These are phyloP conservation scores for Triops cancriformis DNA, from an alignment of 1,140 invertebrate genomes.

Conservation along the genomic window DNA sequence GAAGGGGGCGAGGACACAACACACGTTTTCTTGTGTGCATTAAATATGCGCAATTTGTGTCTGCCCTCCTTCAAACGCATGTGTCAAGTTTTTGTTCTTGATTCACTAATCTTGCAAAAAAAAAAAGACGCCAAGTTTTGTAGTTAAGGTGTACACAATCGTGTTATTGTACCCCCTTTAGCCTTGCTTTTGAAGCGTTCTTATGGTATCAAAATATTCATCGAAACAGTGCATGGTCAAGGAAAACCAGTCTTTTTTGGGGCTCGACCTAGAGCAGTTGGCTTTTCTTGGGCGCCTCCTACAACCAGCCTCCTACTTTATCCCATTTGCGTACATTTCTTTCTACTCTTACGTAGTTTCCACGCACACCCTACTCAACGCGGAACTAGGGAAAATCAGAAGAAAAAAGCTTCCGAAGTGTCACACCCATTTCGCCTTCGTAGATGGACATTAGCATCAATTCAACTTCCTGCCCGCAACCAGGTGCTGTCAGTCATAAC, in stretches of 20 bases:
- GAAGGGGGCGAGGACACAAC: not conserved
- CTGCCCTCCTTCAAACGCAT: not conserved
- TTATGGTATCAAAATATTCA: slow-evolving; percentile 4
- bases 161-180: not conserved
- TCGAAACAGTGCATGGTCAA: not conserved
- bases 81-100: not conserved
- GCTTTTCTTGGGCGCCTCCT: not conserved
- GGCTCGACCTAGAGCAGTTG: not conserved
- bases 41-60: not conserved
- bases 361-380: too few relatives aligned
- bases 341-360: too few relatives aligned
- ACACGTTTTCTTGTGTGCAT: not conserved
- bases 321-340: not conserved
- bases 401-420: too few relatives aligned
- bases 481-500: too few relatives aligned
- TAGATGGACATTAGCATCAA: too few relatives aligned
- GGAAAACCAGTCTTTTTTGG: not conserved
- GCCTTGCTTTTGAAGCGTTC: not conserved
- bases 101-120: not conserved
- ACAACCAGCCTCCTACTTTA: not conserved
- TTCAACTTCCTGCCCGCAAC: too few relatives aligned
- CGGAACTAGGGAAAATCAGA: too few relatives aligned
- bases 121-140: not conserved
- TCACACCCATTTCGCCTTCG: too few relatives aligned
- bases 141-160: not conserved